Evolutionary conservation across 2,113 vertebrate species (phyloP), one percentile per base, ranked within the genome.

Genomic region (Ranitomeya imitator): DNA sequence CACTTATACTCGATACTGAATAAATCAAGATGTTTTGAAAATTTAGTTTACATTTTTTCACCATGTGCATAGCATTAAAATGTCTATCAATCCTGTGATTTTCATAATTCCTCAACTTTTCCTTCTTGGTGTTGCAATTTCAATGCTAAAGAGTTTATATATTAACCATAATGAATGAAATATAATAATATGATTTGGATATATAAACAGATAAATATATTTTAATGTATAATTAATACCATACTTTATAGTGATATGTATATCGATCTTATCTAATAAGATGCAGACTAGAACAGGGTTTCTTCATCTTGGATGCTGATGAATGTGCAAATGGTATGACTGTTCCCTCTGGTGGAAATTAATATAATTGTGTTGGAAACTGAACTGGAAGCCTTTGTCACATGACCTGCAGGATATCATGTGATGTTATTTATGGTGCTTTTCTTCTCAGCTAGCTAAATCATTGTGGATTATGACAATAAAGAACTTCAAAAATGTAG

Each of bases 291-390:
- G 9, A 73, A 13, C 13, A 73, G 1, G 45, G 31, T 74, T 45
- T 15, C 71, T 74, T 74, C 31, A 45, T 45, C 14, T 18, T 74
- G 23, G 11, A 63, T 60, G 16, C 79, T 15, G 19, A 45, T 65
- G 59, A 83, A 21, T 65, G 31, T 51, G 80, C 12, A 63, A 37
- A 65, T 83, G 80, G 37, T 63, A 18, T 83, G 59, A 63, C 37
- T 83, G 26, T 83, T 83, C 80, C 80, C 80, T 83, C 80, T 83
- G 59, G 80, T 83, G 80, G 80, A 51, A 83, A 63, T 19, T 18
- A 51, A 65, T 83, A 45, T 83, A 82, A 63, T 12, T 82, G 79
- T 60, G 55, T 82, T 4, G 63, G 26, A n/a, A 51, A 76, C 52
- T 37, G 7, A 76, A 52, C 45, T 19, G 3, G 8, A 9, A 51